Percentiles rank a stretch among this genome's conserved stretches.
Evolutionary conservation across 1,140 invertebrate genomes (phyloP).

Genomic region (Scaptomyza montana): DNA sequence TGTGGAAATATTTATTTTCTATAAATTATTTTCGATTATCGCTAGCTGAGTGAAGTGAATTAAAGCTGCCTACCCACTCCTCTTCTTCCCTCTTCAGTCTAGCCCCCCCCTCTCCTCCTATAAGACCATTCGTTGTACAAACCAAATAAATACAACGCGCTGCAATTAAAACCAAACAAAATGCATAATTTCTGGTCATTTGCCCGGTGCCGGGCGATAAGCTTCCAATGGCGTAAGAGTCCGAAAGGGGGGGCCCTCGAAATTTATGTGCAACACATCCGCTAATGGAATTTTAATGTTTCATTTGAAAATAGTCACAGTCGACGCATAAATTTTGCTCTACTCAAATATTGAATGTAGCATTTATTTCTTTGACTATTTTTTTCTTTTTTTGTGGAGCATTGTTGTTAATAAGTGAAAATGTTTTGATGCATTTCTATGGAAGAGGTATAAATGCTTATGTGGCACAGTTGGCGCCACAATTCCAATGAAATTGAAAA

Average conservation of each 20-base stretch:
- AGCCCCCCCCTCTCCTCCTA: background rate
- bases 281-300: conserved; percentile 82
- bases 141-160: conserved; percentile 59
- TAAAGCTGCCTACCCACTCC: background rate
- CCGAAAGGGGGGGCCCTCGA: conserved; percentile 10
- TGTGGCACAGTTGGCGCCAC: conserved; percentile 58
- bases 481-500: background rate
- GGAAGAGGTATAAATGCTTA: conserved; percentile 44
- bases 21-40: conserved; percentile 82
- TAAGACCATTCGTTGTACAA: background rate
- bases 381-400: conserved; percentile 12
- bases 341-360: conserved; percentile 59
- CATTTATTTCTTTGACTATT: conserved; percentile 2
- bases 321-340: conserved; percentile 56
- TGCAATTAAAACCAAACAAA: conserved; percentile 78
- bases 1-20: conserved; percentile 81
- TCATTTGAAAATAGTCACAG: conserved; percentile 71
- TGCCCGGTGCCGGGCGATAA: conserved; percentile 35
- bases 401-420: conserved; percentile 56
- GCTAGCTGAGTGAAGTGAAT: conserved; percentile 19
- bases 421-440: conserved; percentile 45
- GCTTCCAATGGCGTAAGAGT: background rate
- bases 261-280: conserved; percentile 70
- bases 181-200: conserved; percentile 77
- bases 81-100: background rate